Evolutionary conservation across 2,113 vertebrate genomes (phyloP).

Genomic region (Rhinoderma darwinii): DNA sequence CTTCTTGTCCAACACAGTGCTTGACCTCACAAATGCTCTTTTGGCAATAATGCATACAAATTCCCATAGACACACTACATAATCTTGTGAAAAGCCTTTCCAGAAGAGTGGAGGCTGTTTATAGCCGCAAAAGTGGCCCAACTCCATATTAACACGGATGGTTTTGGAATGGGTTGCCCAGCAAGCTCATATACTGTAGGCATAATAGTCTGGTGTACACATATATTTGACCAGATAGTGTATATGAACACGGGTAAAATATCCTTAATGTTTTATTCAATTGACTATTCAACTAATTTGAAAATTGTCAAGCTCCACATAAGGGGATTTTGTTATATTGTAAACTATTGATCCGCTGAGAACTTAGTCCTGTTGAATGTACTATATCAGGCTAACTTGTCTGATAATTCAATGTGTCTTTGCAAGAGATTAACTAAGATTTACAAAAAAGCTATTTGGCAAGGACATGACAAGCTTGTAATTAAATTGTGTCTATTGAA

Average conservation of each 20-base stretch:
- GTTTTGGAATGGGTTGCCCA: no score
- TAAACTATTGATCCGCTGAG: constrained; percentile 24
- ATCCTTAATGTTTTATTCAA: background rate
- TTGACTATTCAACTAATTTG: background rate
- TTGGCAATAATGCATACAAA: no score
- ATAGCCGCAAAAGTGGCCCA: no score
- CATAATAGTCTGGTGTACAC: no score
- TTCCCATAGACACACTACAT: no score
- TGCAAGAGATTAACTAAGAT: constrained; percentile 35
- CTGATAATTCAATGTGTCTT: constrained; percentile 38
- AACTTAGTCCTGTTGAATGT: constrained; percentile 13
- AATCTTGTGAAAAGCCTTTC: no score
- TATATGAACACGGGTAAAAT: background rate
- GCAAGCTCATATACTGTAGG: no score
- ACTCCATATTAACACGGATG: no score
- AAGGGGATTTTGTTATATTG: constrained; percentile 7
- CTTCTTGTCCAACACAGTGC: no score
- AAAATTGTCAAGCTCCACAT: background rate
- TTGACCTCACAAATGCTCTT: no score
- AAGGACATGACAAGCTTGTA: constrained; percentile 29
- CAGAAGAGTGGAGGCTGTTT: no score
- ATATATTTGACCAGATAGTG: no score
- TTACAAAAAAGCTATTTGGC: constrained; percentile 19
- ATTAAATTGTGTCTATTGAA: constrained; percentile 39
- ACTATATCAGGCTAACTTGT: background rate